Evolutionary conservation across 1,140 invertebrate genomes (phyloP), one percentile per base, ranked within the genome.

Genomic region (Argopecten irradians): DNA sequence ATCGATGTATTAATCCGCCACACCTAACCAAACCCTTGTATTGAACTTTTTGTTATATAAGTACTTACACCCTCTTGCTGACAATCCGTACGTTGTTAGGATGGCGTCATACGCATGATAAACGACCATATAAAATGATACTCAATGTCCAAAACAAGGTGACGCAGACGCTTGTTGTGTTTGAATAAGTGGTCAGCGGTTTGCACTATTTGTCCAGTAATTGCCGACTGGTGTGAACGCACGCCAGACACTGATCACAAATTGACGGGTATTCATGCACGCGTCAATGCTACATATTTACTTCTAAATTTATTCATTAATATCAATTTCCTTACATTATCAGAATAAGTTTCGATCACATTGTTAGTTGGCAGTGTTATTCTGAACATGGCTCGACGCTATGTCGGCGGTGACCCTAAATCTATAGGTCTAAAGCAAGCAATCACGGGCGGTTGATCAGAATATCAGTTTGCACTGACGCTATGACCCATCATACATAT

Each of bases 161-260:
- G 55, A 71, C 19, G 55, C 55, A 71, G 55, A 71, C 55, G n/a
- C 55, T 71, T 71, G 43, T 71, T 28, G 55, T 71, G 55, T 71
- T 8, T 71, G 28, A 55, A 71, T 71, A 28, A 71, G n/a, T 71
- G 55, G n/a, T 28, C 55, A 28, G 55, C 55, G n/a, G n/a, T 11
- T 16, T 8, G 55, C 16, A 3, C 22, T 71, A n/a, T 71, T 71
- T 71, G 55, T 71, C n/a, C 55, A 1, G 22, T 71, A 71, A 71
- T 71, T 71, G 55, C 22, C 55, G 55, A 71, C 1, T 71, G 22
- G 22, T 71, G 55, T 71, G 28, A 71, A n/a, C 5, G 55, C 28
- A 71, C 55, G 55, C 55, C 22, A 71, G 55, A 71, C 55, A 71
- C 55, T n/a, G 55, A 28, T 71, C 55, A 71, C 22, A 16, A 28